Conservation (phyloP, 1,140 invertebrate species). For the Oryzaephilus surinamensis region DNA sequence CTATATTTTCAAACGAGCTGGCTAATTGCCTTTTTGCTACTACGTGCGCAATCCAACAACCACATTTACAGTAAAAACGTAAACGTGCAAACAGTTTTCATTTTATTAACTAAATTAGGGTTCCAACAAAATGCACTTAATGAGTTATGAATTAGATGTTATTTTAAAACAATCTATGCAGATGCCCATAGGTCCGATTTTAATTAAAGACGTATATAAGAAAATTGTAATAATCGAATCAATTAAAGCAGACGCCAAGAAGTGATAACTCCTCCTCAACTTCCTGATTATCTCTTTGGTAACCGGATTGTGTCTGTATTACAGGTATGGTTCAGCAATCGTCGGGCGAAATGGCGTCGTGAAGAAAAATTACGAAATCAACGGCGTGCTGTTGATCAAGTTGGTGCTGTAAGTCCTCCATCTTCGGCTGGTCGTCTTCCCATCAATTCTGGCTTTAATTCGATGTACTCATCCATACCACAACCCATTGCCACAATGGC, state of each 20-base stretch:
- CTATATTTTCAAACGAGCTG: constrained; percentile 8
- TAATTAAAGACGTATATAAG: too few species aligned
- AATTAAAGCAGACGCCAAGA: background rate
- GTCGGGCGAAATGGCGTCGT: constrained; percentile 94
- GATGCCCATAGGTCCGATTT: too few species aligned
- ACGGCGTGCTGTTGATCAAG: constrained; percentile 47
- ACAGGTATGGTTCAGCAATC: constrained; percentile 97
- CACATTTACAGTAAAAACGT: too few species aligned
- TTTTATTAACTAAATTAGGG: too few species aligned
- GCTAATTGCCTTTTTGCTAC: constrained; percentile 8
- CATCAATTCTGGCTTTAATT: constrained; percentile 70
- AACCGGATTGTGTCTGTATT: constrained; percentile 21
- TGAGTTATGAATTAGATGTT: too few species aligned
- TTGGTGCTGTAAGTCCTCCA: constrained; percentile 41
- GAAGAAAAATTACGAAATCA: constrained; percentile 95
- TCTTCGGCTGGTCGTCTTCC: constrained; percentile 47
- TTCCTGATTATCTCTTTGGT: background rate
- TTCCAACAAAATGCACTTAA: too few species aligned
- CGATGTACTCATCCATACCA: constrained; percentile 76
- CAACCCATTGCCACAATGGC: constrained; percentile 74
- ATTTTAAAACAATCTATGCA: too few species aligned
- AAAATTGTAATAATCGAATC: too few species aligned
- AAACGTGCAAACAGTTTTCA: too few species aligned
- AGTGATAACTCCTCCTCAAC: background rate
- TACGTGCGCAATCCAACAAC: too few species aligned